phyloP scores from a whole-genome alignment of 2,888 invertebrate species.

The Thecocarcelia acutangulata region DNA sequence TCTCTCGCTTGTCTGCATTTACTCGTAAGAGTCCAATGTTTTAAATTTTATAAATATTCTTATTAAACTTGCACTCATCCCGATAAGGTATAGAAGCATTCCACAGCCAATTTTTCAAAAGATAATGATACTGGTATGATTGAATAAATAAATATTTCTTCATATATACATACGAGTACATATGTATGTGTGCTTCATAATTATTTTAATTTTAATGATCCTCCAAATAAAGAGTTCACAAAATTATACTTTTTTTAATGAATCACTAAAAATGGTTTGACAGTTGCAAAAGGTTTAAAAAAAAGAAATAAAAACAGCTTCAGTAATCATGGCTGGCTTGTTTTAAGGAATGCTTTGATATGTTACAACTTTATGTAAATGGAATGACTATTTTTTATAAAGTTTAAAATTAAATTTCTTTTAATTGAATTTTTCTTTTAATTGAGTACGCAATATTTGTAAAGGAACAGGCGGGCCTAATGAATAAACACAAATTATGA shows the following conservation, averaged over 20 bases:
- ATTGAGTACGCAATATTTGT: too few species aligned
- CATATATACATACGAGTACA: too few species aligned
- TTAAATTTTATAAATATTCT: background rate
- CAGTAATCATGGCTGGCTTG: too few species aligned
- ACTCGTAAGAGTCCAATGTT: background rate
- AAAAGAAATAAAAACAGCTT: background rate
- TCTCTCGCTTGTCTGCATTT: background rate
- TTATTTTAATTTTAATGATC: slow-evolving; percentile 44
- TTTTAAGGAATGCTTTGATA: too few species aligned
- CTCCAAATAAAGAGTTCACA: slow-evolving; percentile 14
- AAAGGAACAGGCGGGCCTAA: too few species aligned
- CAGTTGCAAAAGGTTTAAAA: background rate
- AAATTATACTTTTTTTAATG: slow-evolving; percentile 3
- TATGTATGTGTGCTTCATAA: slow-evolving; percentile 20
- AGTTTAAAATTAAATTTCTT: too few species aligned
- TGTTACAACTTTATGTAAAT: too few species aligned
- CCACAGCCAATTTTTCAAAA: slow-evolving; percentile 14
- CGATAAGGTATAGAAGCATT: slow-evolving; percentile 8
- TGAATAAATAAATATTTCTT: background rate
- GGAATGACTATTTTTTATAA: too few species aligned
- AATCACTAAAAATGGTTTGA: too few species aligned
- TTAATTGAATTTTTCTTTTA: too few species aligned
- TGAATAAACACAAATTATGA: too few species aligned
- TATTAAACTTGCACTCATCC: slow-evolving; percentile 24
- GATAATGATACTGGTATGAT: slow-evolving; percentile 20